Evolutionary conservation across 2,797 vertebrate genomes (phyloP).

Genomic region (Mergus octosetaceus): DNA sequence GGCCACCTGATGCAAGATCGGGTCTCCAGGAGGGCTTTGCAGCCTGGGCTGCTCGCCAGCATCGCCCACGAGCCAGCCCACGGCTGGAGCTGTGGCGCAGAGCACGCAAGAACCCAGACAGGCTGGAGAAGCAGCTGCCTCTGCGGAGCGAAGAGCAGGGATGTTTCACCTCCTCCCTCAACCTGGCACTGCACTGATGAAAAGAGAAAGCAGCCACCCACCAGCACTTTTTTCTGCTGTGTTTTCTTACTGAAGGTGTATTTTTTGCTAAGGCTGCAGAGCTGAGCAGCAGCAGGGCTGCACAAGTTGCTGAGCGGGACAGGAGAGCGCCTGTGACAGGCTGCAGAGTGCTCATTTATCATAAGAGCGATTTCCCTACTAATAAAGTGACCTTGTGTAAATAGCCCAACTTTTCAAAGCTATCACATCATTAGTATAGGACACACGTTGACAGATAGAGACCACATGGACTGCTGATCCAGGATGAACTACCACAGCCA

Average conservation of each 20-base stretch:
- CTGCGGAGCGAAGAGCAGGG: fast-evolving
- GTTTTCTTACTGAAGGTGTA: fast-evolving
- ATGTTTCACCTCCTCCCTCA: not conserved
- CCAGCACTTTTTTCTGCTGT: not conserved
- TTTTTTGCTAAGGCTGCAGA: not conserved
- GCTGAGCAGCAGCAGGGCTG: not conserved
- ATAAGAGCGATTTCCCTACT: conserved; percentile 61
- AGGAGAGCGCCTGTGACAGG: not conserved
- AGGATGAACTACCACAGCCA: not conserved
- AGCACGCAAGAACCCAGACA: not conserved
- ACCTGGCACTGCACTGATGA: fast-evolving
- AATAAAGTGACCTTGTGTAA: conserved; percentile 74
- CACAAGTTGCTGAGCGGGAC: not conserved
- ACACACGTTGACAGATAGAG: not conserved
- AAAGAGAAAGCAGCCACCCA: not conserved
- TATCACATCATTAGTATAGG: conserved; percentile 5
- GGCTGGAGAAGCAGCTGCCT: not conserved
- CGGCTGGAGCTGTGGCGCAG: not conserved
- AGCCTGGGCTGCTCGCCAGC: not conserved
- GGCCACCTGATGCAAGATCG: not conserved
- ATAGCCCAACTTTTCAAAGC: conserved; percentile 62
- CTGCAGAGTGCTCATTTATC: conserved; percentile 28
- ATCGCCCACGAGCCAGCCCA: not conserved
- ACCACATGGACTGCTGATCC: conserved; percentile 25
- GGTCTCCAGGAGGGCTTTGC: not conserved